Evolutionary conservation across 2,888 invertebrate genomes (phyloP).

Genomic region (Polydesmus complanatus): DNA sequence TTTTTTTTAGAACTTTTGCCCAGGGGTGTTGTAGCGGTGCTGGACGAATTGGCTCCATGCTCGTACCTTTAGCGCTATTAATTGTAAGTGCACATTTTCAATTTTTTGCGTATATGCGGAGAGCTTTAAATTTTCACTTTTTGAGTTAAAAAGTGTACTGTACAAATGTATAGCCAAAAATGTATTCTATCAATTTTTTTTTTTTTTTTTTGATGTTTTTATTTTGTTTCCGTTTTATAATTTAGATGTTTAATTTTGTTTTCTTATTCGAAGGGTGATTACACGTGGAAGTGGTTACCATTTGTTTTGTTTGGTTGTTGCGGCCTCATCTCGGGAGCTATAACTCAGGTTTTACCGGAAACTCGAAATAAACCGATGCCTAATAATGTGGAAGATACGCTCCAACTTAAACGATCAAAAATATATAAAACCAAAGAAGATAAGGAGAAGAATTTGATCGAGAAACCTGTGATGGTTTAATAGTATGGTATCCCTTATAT

Average conservation of each 20-base stretch:
- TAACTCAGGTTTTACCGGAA: constrained; percentile 16
- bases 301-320: constrained; percentile 13
- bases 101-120: no score
- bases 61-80: constrained; percentile 11
- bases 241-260: not conserved
- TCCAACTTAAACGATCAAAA: constrained; percentile 4
- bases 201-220: not conserved
- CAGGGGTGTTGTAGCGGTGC: constrained; percentile 15
- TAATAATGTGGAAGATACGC: constrained; percentile 16
- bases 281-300: constrained; percentile 12
- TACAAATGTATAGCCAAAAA: no score
- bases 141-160: no score
- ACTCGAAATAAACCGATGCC: constrained; percentile 18
- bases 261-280: constrained; percentile 15
- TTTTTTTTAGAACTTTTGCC: constrained; percentile 9
- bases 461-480: no score
- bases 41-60: constrained; percentile 14
- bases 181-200: no score
- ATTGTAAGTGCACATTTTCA: constrained; percentile 5
- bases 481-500: no score
- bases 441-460: not conserved
- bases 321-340: constrained; percentile 5
- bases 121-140: no score
- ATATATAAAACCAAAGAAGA: not conserved
- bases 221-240: not conserved